Evolutionary conservation across 2,797 vertebrate genomes (phyloP).

Genomic region (Sarcophilus harrisii): DNA sequence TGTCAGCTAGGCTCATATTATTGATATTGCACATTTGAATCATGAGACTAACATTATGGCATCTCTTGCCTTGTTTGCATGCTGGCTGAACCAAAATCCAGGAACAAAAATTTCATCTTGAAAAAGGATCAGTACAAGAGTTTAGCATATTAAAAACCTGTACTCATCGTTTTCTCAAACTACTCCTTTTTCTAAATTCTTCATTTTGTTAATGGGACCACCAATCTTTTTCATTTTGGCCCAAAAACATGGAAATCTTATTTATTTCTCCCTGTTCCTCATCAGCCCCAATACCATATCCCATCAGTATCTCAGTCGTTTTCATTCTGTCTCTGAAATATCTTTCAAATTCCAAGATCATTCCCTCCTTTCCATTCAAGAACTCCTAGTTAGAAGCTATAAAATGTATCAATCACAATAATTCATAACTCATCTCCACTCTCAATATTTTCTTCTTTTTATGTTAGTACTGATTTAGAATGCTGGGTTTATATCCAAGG

Average conservation of each 20-base stretch:
- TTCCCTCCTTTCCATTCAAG: not conserved
- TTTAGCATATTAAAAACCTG: not conserved
- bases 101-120: not conserved
- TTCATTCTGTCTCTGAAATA: not conserved
- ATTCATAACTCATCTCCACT: not conserved
- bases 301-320: not conserved
- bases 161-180: not conserved
- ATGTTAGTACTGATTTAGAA: not conserved
- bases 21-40: constrained; percentile 56
- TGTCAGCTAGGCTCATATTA: constrained; percentile 47
- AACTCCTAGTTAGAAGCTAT: not conserved
- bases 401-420: not conserved
- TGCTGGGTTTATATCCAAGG: not conserved
- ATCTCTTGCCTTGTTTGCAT: constrained; percentile 48
- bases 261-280: not conserved
- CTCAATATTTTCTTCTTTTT: not conserved
- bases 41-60: constrained; percentile 41
- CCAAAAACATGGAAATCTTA: not conserved
- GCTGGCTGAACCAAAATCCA: constrained; percentile 7
- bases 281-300: not conserved
- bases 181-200: not conserved
- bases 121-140: not conserved
- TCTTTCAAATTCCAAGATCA: not conserved
- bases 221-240: not conserved
- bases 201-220: not conserved